Evolutionary conservation across 2,113 vertebrate species (phyloP).

Genomic region (Nesogale talazaci): DNA sequence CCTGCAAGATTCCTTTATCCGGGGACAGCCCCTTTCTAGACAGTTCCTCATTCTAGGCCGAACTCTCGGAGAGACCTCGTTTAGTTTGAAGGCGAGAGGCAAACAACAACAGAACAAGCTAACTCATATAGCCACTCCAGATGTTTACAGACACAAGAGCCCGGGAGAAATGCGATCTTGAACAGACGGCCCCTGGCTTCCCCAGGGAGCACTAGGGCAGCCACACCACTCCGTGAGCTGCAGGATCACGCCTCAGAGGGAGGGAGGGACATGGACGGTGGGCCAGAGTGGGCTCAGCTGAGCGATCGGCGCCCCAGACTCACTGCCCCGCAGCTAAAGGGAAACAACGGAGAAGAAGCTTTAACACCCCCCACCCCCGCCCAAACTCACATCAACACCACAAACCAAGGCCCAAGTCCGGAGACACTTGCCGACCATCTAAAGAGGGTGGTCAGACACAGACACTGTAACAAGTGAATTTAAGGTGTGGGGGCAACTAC

Average conservation of each 20-base stretch:
- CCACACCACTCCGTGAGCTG: background rate
- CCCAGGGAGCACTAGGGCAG: background rate
- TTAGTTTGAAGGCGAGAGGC: slow-evolving; percentile 62
- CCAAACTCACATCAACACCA: background rate
- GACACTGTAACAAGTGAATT: background rate
- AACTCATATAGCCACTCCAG: background rate
- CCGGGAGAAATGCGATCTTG: background rate
- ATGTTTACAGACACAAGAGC: background rate
- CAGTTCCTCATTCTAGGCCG: slow-evolving; percentile 87
- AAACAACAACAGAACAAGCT: slow-evolving; percentile 47
- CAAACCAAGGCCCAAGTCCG: background rate
- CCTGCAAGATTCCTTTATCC: slow-evolving; percentile 84
- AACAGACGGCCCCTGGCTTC: background rate
- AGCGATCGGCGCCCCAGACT: background rate
- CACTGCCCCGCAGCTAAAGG: background rate
- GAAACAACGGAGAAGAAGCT: background rate
- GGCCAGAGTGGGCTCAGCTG: background rate
- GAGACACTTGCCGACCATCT: background rate
- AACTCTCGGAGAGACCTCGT: slow-evolving; percentile 55
- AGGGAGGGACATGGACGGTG: background rate
- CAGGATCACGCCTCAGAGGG: background rate
- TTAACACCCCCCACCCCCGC: too few species aligned
- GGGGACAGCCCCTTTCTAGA: slow-evolving; percentile 76
- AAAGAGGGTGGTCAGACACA: background rate
- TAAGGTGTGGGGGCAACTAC: background rate